Evolutionary conservation across 2,888 invertebrate genomes (phyloP).

Genomic region (Thalpophila matura): DNA sequence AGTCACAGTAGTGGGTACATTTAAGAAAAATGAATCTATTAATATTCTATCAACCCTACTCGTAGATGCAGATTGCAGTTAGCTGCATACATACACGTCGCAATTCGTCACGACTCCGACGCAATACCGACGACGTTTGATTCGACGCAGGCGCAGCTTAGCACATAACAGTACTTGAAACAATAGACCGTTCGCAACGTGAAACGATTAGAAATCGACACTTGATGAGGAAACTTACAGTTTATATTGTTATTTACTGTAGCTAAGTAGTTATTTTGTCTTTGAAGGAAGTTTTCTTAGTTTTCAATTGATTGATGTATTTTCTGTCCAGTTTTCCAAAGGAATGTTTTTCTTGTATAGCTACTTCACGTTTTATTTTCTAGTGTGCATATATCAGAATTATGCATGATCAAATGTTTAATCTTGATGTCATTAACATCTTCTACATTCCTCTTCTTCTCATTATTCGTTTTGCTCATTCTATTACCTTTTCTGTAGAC

Average conservation of each 20-base stretch:
- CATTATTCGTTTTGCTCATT: no score
- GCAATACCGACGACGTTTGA: conserved; percentile 28
- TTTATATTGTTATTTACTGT: conserved; percentile 3
- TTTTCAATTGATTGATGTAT: background rate
- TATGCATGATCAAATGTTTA: no score
- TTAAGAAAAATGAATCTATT: no score
- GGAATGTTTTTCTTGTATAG: no score
- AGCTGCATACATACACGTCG: conserved; percentile 4
- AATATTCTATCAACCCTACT: conserved; percentile 30
- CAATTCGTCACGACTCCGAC: conserved; percentile 40
- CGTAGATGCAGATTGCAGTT: background rate
- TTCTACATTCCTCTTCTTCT: no score
- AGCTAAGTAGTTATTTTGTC: background rate
- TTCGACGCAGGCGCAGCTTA: conserved; percentile 45
- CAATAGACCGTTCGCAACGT: conserved; percentile 38
- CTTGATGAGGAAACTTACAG: conserved; percentile 15
- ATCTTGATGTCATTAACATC: no score
- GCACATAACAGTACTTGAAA: conserved; percentile 30
- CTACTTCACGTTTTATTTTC: no score
- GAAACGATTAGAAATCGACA: conserved; percentile 35
- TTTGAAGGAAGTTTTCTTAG: background rate
- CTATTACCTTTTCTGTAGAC: no score
- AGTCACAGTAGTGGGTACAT: no score
- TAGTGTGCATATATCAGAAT: no score
- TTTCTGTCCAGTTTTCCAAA: background rate